phyloP scores from a whole-genome alignment of 64 coral and sea anemone species.

The Actinia equina region DNA sequence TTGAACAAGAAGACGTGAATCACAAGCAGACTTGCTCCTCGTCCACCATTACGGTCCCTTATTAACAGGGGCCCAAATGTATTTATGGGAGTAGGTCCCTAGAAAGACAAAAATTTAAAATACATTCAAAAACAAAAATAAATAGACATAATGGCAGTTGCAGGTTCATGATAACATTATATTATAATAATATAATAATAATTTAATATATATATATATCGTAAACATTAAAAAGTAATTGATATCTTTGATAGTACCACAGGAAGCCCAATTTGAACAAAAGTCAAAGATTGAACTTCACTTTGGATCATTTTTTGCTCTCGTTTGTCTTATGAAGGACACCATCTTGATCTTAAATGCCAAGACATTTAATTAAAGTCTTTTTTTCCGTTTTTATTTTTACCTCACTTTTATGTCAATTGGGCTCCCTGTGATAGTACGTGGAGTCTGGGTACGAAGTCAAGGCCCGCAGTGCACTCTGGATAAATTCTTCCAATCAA shows the following conservation, averaged over 20 bases:
- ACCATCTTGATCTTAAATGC: too few species aligned
- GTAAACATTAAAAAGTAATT: neutral
- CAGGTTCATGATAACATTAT: too few species aligned
- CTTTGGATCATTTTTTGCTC: too few species aligned
- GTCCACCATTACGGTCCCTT: slow-evolving; percentile 12
- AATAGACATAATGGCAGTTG: neutral
- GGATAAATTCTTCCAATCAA: slow-evolving; percentile 14
- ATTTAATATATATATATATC: too few species aligned
- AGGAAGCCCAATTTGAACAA: too few species aligned
- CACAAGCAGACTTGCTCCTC: neutral
- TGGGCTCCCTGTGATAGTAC: neutral
- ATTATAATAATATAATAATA: too few species aligned
- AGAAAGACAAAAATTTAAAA: neutral
- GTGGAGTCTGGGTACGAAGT: too few species aligned
- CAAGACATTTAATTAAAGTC: neutral
- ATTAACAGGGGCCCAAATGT: neutral
- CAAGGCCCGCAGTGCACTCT: neutral
- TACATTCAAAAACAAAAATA: neutral
- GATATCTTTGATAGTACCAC: neutral
- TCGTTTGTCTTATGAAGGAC: too few species aligned
- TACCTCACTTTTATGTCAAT: too few species aligned
- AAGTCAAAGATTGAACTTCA: too few species aligned
- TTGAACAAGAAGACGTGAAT: neutral
- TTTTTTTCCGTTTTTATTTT: neutral
- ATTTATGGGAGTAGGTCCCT: neutral